These are phyloP conservation scores for Drosophila murphyi DNA, from an alignment of 1,140 invertebrate species.

Conservation along the genomic window DNA sequence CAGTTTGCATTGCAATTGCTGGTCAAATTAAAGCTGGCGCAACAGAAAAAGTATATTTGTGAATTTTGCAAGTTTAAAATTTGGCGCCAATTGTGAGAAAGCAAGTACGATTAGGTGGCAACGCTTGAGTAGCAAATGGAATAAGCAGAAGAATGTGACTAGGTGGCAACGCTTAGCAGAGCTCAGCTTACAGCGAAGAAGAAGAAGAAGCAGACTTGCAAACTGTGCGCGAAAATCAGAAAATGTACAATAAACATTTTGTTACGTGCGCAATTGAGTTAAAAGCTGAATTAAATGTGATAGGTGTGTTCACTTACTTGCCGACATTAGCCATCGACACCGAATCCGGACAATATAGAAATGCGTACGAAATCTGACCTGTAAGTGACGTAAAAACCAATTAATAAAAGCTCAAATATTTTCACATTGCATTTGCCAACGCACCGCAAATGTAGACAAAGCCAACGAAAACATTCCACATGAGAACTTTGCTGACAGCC, in stretches of 20 bases:
- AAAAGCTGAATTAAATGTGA: background rate
- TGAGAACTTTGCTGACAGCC: conserved; percentile 86
- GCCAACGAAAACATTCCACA: conserved; percentile 89
- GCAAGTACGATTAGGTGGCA: background rate
- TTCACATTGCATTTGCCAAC: conserved; percentile 84
- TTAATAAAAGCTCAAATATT: background rate
- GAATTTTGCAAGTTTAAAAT: background rate
- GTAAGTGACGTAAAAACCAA: background rate
- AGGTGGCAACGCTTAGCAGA: background rate
- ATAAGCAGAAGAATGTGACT: background rate
- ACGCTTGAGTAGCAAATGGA: background rate
- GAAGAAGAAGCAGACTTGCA: background rate
- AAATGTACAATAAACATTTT: background rate
- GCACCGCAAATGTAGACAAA: conserved; percentile 85
- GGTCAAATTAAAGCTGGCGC: conserved; percentile 85
- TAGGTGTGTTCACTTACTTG: conserved; percentile 55
- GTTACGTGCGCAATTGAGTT: background rate
- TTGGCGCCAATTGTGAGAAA: background rate
- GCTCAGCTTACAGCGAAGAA: conserved; percentile 4
- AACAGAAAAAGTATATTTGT: background rate
- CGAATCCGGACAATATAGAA: conserved; percentile 86
- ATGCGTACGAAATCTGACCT: conserved; percentile 86
- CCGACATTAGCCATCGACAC: conserved; percentile 51
- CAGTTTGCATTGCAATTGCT: conserved; percentile 86
- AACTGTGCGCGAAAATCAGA: background rate